These are phyloP conservation scores for Perccottus glenii DNA, from an alignment of 2,113 vertebrate species.

Conservation along the genomic window DNA sequence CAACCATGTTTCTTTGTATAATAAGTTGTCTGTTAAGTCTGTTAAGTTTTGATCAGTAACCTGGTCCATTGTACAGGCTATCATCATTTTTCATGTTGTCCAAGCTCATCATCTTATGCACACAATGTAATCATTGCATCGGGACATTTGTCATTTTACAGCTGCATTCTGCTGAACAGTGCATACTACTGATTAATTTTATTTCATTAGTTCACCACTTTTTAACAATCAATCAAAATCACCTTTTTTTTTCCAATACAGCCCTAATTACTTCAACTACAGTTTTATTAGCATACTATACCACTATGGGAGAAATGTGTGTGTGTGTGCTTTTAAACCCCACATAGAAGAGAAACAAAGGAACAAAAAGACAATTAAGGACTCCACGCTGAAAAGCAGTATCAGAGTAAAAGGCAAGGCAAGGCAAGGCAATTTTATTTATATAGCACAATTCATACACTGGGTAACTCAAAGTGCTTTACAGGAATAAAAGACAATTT, in stretches of 20 bases:
- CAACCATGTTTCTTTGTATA: slow-evolving; percentile 62
- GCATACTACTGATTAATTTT: background rate
- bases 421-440: too few species aligned
- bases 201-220: slow-evolving; percentile 19
- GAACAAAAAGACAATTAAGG: slow-evolving; percentile 1
- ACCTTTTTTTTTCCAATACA: slow-evolving; percentile 26
- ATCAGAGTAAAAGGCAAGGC: too few species aligned
- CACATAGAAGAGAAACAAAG: background rate
- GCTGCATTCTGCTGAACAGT: slow-evolving; percentile 14
- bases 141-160: slow-evolving; percentile 26
- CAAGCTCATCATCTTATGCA: slow-evolving; percentile 25
- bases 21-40: slow-evolving; percentile 66
- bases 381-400: too few species aligned
- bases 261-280: slow-evolving; percentile 53
- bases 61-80: slow-evolving; percentile 33
- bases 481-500: too few species aligned
- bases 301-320: slow-evolving; percentile 16
- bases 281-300: slow-evolving; percentile 49
- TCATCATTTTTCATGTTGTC: slow-evolving; percentile 22
- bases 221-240: slow-evolving; percentile 50
- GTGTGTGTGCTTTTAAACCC: background rate
- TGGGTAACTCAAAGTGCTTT: too few species aligned
- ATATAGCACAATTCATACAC: too few species aligned
- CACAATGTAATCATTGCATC: slow-evolving; percentile 15
- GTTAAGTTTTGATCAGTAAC: slow-evolving; percentile 44